Conservation (phyloP, 2,888 invertebrate species). For the Eristalinus sepulchralis region DNA sequence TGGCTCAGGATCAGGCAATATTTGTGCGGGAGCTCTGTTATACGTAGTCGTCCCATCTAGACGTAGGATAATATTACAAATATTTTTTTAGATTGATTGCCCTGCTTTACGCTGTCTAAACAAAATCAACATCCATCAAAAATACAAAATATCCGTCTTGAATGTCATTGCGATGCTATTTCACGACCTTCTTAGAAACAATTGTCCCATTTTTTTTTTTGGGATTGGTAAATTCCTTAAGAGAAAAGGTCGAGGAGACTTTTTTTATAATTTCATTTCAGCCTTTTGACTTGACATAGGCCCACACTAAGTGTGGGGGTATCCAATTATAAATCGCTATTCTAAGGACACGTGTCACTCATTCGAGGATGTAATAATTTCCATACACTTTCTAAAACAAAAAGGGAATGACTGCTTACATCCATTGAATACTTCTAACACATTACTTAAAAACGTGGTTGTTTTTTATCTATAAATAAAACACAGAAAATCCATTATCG, state of each 20-base stretch:
- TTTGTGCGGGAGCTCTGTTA: too few species aligned
- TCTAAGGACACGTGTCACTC: conserved; percentile 43
- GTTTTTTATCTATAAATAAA: conserved; percentile 1
- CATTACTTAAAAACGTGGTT: not conserved
- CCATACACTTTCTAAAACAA: not conserved
- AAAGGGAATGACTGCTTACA: not conserved
- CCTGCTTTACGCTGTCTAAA: not conserved
- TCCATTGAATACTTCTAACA: not conserved
- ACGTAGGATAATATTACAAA: too few species aligned
- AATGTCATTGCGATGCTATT: not conserved
- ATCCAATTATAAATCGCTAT: conserved; percentile 26
- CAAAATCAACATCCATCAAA: not conserved
- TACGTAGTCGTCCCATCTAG: too few species aligned
- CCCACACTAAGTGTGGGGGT: not conserved
- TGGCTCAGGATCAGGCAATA: too few species aligned
- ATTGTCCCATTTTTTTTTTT: not conserved
- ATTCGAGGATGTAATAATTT: conserved; percentile 24
- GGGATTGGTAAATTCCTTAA: not conserved
- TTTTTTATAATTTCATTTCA: not conserved
- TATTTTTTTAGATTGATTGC: too few species aligned
- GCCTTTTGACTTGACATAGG: conserved; percentile 22
- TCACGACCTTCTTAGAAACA: not conserved
- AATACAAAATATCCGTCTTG: not conserved
- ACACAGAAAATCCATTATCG: conserved; percentile 53
- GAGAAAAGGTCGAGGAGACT: not conserved